phyloP scores from a whole-genome alignment of 2,113 vertebrate genomes.

The Rhombomys opimus region DNA sequence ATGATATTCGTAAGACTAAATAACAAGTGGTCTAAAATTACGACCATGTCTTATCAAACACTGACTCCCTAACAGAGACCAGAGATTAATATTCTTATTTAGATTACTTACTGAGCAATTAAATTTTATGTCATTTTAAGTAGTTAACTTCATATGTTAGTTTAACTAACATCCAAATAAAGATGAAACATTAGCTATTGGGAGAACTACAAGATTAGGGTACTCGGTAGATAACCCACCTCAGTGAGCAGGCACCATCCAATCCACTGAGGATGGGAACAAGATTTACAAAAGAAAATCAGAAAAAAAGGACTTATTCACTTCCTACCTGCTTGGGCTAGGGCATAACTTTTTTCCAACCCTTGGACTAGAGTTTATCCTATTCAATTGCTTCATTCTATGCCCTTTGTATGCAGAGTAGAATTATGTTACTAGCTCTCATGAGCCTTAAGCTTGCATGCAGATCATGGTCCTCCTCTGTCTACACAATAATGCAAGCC shows the following conservation, averaged over 20 bases:
- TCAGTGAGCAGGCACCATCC: not conserved
- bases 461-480: not conserved
- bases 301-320: not conserved
- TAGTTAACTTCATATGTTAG: not conserved
- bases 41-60: not conserved
- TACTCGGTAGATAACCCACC: not conserved
- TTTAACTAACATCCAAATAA: not conserved
- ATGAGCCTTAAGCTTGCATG: not conserved
- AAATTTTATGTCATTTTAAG: not conserved
- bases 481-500: not conserved
- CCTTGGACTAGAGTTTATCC: not conserved
- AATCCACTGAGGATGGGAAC: not conserved
- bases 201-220: not conserved
- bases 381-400: not conserved
- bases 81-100: not conserved
- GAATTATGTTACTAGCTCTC: not conserved
- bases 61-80: not conserved
- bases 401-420: not conserved
- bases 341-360: not conserved
- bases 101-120: not conserved
- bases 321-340: not conserved
- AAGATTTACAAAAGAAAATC: not conserved
- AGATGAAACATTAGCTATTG: not conserved
- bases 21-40: not conserved
- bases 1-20: not conserved